Evolutionary conservation across 2,888 invertebrate species (phyloP).

Genomic region (Diadegma fenestrale): DNA sequence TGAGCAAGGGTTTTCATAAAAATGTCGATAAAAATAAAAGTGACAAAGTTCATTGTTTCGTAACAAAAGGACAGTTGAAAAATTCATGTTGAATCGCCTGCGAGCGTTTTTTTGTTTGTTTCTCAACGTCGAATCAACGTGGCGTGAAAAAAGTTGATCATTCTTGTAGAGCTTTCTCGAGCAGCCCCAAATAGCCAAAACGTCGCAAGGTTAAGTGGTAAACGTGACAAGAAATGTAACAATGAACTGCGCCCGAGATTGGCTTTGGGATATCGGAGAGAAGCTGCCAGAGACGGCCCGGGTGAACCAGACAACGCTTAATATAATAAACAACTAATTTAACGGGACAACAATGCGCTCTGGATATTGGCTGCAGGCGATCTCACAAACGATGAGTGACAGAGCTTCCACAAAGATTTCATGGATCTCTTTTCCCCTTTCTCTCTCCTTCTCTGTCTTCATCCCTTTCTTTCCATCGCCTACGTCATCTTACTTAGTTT

Average conservation of each 20-base stretch:
- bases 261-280: constrained; percentile 12
- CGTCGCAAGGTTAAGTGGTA: neutral
- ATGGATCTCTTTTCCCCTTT: constrained; percentile 37
- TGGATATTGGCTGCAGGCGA: constrained; percentile 74
- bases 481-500: constrained; percentile 8
- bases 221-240: constrained; percentile 44
- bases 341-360: constrained; percentile 76
- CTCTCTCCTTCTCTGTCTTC: neutral
- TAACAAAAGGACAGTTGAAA: neutral
- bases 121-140: neutral
- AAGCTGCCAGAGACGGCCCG: neutral
- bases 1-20: neutral
- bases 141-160: neutral
- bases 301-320: constrained; percentile 61
- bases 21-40: neutral
- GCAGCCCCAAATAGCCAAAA: neutral
- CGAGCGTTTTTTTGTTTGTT: neutral
- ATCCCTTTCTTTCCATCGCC: neutral
- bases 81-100: neutral
- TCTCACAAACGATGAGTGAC: constrained; percentile 76
- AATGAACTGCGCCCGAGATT: constrained; percentile 20
- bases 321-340: constrained; percentile 78
- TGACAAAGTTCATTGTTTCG: neutral
- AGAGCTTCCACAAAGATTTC: constrained; percentile 75
- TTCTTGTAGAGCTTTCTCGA: neutral